These are phyloP conservation scores for Orthosia incerta DNA, from an alignment of 2,888 invertebrate genomes.

Conservation along the genomic window DNA sequence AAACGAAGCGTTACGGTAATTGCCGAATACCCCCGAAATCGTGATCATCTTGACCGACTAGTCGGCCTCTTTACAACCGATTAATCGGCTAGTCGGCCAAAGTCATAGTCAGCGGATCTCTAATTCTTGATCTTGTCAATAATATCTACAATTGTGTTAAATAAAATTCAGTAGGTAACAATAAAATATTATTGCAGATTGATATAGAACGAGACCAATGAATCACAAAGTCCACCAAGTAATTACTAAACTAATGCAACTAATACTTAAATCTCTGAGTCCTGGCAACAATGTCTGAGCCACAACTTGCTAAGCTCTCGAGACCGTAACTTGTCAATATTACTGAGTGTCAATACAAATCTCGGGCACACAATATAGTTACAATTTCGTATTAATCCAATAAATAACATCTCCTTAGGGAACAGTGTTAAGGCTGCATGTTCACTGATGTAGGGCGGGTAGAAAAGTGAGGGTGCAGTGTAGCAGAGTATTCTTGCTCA, in stretches of 20 bases:
- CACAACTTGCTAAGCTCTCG: constrained; percentile 39
- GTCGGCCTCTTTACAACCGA: too few relatives aligned
- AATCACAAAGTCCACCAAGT: constrained; percentile 25
- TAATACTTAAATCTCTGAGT: constrained; percentile 24
- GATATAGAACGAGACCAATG: not conserved
- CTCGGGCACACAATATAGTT: constrained; percentile 40
- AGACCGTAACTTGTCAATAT: constrained; percentile 54
- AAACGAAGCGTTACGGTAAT: too few relatives aligned
- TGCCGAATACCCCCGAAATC: too few relatives aligned
- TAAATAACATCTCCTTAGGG: constrained; percentile 48
- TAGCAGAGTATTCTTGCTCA: not conserved
- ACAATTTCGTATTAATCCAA: constrained; percentile 57
- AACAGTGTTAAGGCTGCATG: constrained; percentile 9
- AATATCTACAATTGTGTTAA: too few relatives aligned
- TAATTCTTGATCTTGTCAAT: too few relatives aligned
- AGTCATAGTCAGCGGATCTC: too few relatives aligned
- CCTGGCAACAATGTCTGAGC: constrained; percentile 25
- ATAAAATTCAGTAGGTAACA: not conserved
- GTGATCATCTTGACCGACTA: too few relatives aligned
- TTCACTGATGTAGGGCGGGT: not conserved
- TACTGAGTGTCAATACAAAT: constrained; percentile 49
- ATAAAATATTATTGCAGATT: not conserved
- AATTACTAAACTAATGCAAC: constrained; percentile 31
- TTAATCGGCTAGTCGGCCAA: too few relatives aligned
- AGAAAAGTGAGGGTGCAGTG: not conserved